These are phyloP conservation scores for Petrocephalus microphthalmus DNA, from an alignment of 2,113 vertebrate species.

Conservation along the genomic window DNA sequence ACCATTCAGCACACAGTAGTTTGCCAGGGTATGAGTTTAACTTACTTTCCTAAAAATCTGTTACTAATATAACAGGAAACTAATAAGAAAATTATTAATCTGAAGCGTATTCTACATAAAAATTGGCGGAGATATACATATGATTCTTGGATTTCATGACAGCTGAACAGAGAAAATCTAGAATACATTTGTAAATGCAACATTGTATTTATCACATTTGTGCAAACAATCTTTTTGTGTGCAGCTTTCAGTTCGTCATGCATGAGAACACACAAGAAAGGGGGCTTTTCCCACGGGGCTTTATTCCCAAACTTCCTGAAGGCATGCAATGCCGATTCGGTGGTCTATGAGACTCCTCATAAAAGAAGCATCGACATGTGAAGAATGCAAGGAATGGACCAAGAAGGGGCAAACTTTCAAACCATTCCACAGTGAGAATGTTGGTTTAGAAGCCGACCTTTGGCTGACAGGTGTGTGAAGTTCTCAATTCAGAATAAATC, in stretches of 20 bases:
- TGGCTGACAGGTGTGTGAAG: neutral
- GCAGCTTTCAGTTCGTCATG: neutral
- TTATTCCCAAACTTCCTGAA: neutral
- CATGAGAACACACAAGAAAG: neutral
- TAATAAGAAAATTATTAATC: constrained; percentile 3
- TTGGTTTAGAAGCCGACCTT: neutral
- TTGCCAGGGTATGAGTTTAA: neutral
- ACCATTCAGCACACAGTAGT: neutral
- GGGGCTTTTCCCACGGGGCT: neutral
- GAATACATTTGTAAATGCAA: neutral
- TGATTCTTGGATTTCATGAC: neutral
- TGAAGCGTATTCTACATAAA: neutral
- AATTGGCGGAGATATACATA: neutral
- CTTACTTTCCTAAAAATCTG: constrained; percentile 10
- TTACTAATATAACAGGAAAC: neutral
- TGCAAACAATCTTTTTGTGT: neutral
- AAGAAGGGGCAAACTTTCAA: neutral
- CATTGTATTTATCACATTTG: neutral
- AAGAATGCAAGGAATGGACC: constrained; percentile 10
- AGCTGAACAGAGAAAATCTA: neutral
- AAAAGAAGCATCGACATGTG: neutral
- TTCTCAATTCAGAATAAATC: neutral
- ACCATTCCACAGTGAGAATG: neutral
- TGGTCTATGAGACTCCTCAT: neutral
- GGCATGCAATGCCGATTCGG: neutral